These are phyloP conservation scores for Pithys albifrons DNA, from an alignment of 2,113 vertebrate genomes.

Conservation along the genomic window DNA sequence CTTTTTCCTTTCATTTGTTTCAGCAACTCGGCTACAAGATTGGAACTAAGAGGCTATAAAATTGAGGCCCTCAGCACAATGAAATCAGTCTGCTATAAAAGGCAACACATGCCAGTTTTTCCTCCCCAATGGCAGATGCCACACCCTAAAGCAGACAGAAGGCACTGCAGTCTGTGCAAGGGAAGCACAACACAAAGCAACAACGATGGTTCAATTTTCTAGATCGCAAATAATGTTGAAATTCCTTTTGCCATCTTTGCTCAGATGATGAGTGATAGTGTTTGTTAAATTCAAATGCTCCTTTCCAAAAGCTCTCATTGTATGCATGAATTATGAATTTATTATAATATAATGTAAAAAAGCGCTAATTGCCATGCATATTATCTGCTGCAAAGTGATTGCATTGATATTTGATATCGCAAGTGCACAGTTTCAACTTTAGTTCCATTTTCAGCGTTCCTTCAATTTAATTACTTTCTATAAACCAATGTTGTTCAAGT, in stretches of 20 bases:
- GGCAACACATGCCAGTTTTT: conserved; percentile 74
- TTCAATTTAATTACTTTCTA: conserved; percentile 19
- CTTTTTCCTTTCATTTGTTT: conserved; percentile 56
- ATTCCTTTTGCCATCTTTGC: conserved; percentile 58
- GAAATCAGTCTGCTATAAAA: conserved; percentile 73
- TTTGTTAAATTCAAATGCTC: conserved; percentile 36
- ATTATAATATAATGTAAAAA: conserved; percentile 60
- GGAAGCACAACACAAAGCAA: conserved; percentile 74
- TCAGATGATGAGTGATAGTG: conserved; percentile 17
- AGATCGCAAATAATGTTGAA: conserved; percentile 47
- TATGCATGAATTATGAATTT: conserved; percentile 58
- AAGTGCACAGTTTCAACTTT: background rate
- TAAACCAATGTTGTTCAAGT: background rate
- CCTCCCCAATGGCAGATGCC: conserved; percentile 77
- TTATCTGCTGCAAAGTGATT: conserved; percentile 42
- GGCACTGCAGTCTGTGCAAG: conserved; percentile 73
- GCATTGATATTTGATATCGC: background rate
- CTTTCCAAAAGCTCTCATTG: conserved; percentile 47
- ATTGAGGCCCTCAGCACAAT: conserved; percentile 72
- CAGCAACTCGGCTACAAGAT: conserved; percentile 53
- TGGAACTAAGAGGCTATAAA: conserved; percentile 61
- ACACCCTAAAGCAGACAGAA: conserved; percentile 81
- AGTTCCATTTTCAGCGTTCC: conserved; percentile 3
- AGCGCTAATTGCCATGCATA: conserved; percentile 32
- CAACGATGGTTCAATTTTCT: conserved; percentile 62